phyloP scores from a whole-genome alignment of 2,113 vertebrate species.

The Rousettus leschenaultii region DNA sequence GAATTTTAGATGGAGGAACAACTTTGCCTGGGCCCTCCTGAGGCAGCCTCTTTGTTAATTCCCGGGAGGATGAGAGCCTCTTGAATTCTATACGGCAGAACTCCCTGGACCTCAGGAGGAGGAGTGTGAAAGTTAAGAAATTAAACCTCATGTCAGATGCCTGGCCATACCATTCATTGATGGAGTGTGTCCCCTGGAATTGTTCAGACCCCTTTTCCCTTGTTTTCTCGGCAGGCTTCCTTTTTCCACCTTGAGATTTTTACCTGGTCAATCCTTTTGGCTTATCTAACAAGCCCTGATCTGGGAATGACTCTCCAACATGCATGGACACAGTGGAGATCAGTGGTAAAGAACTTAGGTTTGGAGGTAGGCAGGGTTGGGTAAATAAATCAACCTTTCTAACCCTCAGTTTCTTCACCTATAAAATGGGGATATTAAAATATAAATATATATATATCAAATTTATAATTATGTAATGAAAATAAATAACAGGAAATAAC shows the following conservation, averaged over 20 bases:
- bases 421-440: neutral
- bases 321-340: neutral
- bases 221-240: neutral
- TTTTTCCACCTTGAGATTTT: neutral
- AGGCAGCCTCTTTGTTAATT: neutral
- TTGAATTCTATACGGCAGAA: neutral
- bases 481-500: slow-evolving; percentile 96
- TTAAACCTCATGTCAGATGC: neutral
- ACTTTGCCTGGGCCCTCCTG: neutral
- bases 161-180: neutral
- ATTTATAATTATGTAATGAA: slow-evolving; percentile 92
- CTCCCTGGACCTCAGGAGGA: neutral
- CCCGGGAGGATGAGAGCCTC: neutral
- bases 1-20: slow-evolving; percentile 60
- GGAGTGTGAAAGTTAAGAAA: neutral
- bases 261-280: neutral
- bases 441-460: slow-evolving; percentile 81
- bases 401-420: neutral
- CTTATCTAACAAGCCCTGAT: neutral
- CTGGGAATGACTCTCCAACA: neutral
- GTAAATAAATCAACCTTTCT: neutral
- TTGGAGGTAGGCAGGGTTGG: neutral
- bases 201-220: neutral
- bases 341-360: neutral
- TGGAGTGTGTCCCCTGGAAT: neutral